Percentiles rank a stretch among this genome's conserved stretches.
Evolutionary conservation across 1,140 invertebrate species (phyloP).

Genomic region (Elymnias hypermnestra): DNA sequence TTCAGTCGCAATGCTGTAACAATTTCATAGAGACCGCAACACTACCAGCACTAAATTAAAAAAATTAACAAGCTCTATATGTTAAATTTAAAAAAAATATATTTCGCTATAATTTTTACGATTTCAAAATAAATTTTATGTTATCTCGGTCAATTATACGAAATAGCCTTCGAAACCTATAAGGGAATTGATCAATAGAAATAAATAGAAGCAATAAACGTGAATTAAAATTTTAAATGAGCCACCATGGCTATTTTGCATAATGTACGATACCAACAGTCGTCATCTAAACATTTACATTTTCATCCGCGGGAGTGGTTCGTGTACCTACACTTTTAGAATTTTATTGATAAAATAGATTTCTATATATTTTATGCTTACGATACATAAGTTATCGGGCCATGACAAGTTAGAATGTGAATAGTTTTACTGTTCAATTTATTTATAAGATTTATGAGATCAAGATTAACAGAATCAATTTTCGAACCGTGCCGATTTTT

Average conservation of each 20-base stretch:
- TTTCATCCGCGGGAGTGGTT: slow-evolving; percentile 62
- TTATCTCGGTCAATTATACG: slow-evolving; percentile 13
- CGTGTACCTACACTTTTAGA: slow-evolving; percentile 53
- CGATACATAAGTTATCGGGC: slow-evolving; percentile 60
- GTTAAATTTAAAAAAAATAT: too few relatives aligned
- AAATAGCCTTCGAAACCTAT: slow-evolving; percentile 17
- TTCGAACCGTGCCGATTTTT: slow-evolving; percentile 18
- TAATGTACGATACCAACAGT: slow-evolving; percentile 39
- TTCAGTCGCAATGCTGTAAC: slow-evolving; percentile 25
- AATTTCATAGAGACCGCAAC: slow-evolving; percentile 11
- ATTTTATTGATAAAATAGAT: slow-evolving; percentile 50
- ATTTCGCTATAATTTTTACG: too few relatives aligned
- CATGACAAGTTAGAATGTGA: slow-evolving; percentile 54
- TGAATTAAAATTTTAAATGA: slow-evolving; percentile 51
- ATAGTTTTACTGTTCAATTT: slow-evolving; percentile 21
- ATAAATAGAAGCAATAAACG: slow-evolving; percentile 43
- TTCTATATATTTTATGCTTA: slow-evolving; percentile 56
- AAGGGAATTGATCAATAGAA: slow-evolving; percentile 29
- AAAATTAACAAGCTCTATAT: neutral
- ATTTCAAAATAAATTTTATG: slow-evolving; percentile 8
- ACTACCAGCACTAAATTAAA: slow-evolving; percentile 5
- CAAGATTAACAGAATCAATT: slow-evolving; percentile 9
- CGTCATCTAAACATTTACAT: slow-evolving; percentile 54
- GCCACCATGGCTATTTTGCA: slow-evolving; percentile 39
- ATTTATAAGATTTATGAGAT: slow-evolving; percentile 14